Base-by-base conservation (phyloP, 2,113 vertebrate species). In the Brachyistius frenatus region DNA sequence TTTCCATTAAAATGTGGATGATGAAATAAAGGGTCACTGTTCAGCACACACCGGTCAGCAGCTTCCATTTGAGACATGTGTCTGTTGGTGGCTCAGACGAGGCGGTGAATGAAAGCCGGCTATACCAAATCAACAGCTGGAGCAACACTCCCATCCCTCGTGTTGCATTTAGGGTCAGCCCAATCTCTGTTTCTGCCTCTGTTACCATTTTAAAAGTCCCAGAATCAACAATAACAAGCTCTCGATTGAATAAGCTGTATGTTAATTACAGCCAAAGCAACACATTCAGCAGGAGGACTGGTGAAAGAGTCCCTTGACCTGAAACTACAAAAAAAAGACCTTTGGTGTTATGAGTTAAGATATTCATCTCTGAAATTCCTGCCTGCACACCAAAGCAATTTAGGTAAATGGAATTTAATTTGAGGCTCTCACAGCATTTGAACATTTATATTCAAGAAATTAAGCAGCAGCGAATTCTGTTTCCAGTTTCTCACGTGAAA, bases 1-100 rank as follows among this genome's bases (percentile, higher is more conserved):
- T 44, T 32, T 16, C 35, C 76, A 78, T 23, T 23, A 23, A 23
- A 23, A 13, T 44, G 60, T 69, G 44, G 57, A 73, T 37, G 64
- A 63, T 69, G 68, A 82, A 76, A 74, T 56, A 60, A 83, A 79
- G 72, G 80, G 75, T 85, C 77, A 76, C 66, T 81, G 63, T 77
- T 50, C 41, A 84, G 62, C 30, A 64, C 56, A 74, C 5, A 7
- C n/a, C 11, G 56, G 50, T 80, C 76, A 76, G 76, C 46, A 39
- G 54, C 8, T n/a, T n/a, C 30, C 30, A 56, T 77, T 77, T 37
- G 47, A 85, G 76, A 78, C 37, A 23, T 7, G 7, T 23, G 37
- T 81, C 30, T 73, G 46, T 70, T 36, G 31, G 58, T 46, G 32
- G 41, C 49, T 64, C 10, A 46, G 11, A 63, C 49, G 46, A 78